Percentiles rank a stretch among this genome's conserved stretches.
These are phyloP conservation scores for Chaenodraco wilsoni DNA, from an alignment of 2,797 vertebrate species.

Conservation along the genomic window DNA sequence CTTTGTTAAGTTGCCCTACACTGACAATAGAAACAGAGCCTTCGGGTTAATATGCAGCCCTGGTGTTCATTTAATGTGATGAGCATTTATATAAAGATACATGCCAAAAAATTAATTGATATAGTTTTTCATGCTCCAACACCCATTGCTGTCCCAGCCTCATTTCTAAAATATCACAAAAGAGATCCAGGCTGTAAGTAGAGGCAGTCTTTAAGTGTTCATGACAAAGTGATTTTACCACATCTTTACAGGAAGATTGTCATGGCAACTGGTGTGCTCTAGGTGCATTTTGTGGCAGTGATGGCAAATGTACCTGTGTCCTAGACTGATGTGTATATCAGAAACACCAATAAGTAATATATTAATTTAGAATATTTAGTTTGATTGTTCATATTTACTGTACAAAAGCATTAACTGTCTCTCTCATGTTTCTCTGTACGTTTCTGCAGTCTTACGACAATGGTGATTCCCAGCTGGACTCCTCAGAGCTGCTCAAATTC, in stretches of 20 bases:
- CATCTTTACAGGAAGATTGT: neutral
- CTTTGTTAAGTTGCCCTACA: neutral
- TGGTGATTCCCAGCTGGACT: slow-evolving; percentile 93
- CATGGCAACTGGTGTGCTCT: neutral
- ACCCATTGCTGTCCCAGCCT: neutral
- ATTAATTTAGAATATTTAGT: neutral
- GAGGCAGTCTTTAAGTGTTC: neutral
- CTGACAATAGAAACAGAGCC: neutral
- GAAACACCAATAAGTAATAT: neutral
- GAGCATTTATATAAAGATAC: neutral
- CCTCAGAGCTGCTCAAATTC: slow-evolving; percentile 94
- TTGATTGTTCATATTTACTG: neutral
- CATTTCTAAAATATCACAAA: neutral
- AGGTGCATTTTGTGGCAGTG: neutral
- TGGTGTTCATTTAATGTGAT: neutral
- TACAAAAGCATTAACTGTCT: neutral
- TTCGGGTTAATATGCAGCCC: slow-evolving; percentile 19
- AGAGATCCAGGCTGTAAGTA: neutral
- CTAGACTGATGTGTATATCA: neutral
- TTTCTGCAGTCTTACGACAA: slow-evolving; percentile 89
- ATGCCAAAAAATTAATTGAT: neutral
- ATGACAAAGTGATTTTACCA: slow-evolving; percentile 8
- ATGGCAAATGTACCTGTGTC: neutral
- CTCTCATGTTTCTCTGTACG: neutral
- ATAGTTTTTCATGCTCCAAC: neutral